Percentiles rank a stretch among this genome's conserved stretches.
Evolutionary conservation across 2,888 invertebrate genomes (phyloP).

Genomic region (Aspidiotus destructor): DNA sequence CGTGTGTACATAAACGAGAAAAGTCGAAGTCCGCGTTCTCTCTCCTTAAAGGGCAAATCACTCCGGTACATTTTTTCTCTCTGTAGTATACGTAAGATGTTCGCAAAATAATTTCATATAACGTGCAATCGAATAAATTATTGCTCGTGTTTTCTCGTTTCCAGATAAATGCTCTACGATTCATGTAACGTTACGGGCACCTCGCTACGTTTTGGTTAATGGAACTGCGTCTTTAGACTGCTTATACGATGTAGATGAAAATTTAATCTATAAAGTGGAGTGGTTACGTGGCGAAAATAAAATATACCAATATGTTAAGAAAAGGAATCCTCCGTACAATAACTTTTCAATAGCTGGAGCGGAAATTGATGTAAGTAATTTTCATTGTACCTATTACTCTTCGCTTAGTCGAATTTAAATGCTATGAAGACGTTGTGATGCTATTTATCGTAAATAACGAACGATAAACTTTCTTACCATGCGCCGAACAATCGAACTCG

Average conservation of each 20-base stretch:
- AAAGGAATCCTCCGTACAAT: constrained; percentile 62
- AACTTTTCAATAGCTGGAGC: constrained; percentile 61
- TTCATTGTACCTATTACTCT: too few species aligned
- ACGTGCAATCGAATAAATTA: background rate
- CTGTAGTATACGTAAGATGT: background rate
- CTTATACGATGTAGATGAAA: constrained; percentile 62
- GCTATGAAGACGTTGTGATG: too few species aligned
- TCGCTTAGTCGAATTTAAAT: too few species aligned
- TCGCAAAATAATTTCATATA: background rate
- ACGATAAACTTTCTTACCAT: too few species aligned
- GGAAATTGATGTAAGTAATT: constrained; percentile 60
- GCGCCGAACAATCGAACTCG: too few species aligned
- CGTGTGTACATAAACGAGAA: background rate
- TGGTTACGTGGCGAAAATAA: constrained; percentile 60
- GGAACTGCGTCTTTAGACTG: constrained; percentile 62
- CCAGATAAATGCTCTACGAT: constrained; percentile 17
- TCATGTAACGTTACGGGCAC: constrained; percentile 38
- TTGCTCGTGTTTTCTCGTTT: background rate
- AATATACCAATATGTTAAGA: constrained; percentile 70
- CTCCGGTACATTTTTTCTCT: background rate
- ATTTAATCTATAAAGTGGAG: constrained; percentile 68
- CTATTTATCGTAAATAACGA: too few species aligned
- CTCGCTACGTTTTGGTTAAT: constrained; percentile 62
- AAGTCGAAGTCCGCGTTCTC: background rate
- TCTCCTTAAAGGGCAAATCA: background rate